Evolutionary conservation across 2,113 vertebrate genomes (phyloP).

Genomic region (Eidolon helvum): DNA sequence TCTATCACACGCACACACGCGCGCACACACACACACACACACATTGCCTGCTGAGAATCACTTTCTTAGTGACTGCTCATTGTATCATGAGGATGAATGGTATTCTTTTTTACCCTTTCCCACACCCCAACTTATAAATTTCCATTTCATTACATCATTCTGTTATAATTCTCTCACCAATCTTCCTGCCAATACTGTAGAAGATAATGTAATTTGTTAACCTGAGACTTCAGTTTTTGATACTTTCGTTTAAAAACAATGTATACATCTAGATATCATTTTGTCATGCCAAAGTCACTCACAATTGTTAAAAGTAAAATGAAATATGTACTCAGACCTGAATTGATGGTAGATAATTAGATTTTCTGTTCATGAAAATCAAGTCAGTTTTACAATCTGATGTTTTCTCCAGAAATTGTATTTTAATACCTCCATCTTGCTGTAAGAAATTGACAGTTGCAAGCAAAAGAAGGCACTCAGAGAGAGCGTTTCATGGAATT

Average conservation of each 20-base stretch:
- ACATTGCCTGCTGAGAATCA: background rate
- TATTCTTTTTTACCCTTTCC: background rate
- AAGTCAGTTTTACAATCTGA: conserved; percentile 5
- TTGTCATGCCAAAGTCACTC: conserved; percentile 41
- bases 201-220: conserved; percentile 34
- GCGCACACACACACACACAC: too few species aligned
- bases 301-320: conserved; percentile 1
- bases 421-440: conserved; percentile 35
- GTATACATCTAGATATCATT: background rate
- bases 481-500: conserved; percentile 38
- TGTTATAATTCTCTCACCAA: background rate
- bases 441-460: conserved; percentile 44
- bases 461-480: conserved; percentile 31
- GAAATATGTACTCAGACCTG: background rate
- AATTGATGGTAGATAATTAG: conserved; percentile 14
- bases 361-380: background rate
- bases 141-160: background rate
- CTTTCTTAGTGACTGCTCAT: background rate
- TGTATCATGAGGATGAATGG: background rate
- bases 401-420: background rate
- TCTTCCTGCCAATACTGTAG: background rate
- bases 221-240: background rate
- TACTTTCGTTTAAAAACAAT: conserved; percentile 26
- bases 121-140: background rate
- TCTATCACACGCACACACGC: too few species aligned